Base-by-base conservation (phyloP, 1,140 invertebrate species). In the Diorhabda carinulata region DNA sequence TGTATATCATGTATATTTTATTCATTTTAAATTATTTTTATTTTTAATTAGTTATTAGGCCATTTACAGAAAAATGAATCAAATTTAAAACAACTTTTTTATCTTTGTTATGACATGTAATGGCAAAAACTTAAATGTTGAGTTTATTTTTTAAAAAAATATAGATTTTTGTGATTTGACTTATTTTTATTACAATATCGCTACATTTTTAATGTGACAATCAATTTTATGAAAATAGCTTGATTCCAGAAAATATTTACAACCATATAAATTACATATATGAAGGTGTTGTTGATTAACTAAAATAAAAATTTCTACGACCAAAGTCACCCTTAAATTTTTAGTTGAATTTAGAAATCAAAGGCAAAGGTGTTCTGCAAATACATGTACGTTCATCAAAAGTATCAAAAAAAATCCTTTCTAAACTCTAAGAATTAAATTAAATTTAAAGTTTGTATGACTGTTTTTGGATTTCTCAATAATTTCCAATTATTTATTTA, bases 1-100 rank as follows among this genome's bases (percentile, higher is more conserved):
- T 78, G 78, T 78, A 80, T 78, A 79, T 78, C 75, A 73, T 78
- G 78, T 79, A 80, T 77, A 81, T 81, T 81, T 80, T 79, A 79
- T 78, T 78, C 77, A 76, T 79, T 78, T 78, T 79, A 80, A 79
- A 77, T 81, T 81, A 80, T 79, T 78, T 79, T 72, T 79, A 79
- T 77, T 73, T 67, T 72, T 70, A 70, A 56, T 67, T 67, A 60
- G 59, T 59, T 43, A 60, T 62, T 62, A 62, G 61, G 59, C 61
- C 59, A 62, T 68, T 68, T 57, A 41, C 61, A 63, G 56, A 57
- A 68, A n/a, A 25, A 25, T 44, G 57, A 62, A 60, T 57, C 61
- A 70, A 69, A 72, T 59, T 68, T 61, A 64, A 68, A 72, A 74
- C 73, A 72, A 70, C 69, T 73, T 74, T 75, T 76, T 70, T 76